These are phyloP conservation scores for Gadopsis bispinosus DNA, from an alignment of 2,797 vertebrate species.

Conservation along the genomic window DNA sequence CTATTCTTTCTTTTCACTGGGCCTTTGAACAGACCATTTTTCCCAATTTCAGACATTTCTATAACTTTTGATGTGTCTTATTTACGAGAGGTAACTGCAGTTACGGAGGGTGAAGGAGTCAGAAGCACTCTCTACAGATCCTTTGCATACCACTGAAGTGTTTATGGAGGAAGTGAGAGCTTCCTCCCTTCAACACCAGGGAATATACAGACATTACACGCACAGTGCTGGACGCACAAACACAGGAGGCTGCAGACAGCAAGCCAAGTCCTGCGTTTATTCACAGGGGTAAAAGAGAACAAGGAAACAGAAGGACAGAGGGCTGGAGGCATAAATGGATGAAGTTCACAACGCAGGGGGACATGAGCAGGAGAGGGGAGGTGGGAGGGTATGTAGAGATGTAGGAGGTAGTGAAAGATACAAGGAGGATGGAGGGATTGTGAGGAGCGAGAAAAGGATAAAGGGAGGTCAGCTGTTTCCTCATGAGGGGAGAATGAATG, in stretches of 20 bases:
- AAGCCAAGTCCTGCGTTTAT: constrained; percentile 24
- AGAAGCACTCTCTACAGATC: constrained; percentile 19
- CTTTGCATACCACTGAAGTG: constrained; percentile 62
- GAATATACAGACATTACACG: constrained; percentile 31
- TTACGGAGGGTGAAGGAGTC: constrained; percentile 26
- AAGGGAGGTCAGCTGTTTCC: constrained; percentile 49
- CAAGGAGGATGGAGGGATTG: constrained; percentile 31
- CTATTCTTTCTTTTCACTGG: background rate
- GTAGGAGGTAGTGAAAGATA: constrained; percentile 33
- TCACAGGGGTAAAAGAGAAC: constrained; percentile 29
- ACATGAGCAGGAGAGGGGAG: background rate
- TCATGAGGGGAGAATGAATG: constrained; percentile 57
- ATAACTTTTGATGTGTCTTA: constrained; percentile 16
- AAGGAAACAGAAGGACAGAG: constrained; percentile 40
- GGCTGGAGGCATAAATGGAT: constrained; percentile 33
- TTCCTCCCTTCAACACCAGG: constrained; percentile 58
- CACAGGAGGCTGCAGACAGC: constrained; percentile 22
- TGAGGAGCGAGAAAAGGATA: constrained; percentile 31
- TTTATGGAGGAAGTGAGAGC: constrained; percentile 66
- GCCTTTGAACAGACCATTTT: background rate
- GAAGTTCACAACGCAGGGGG: constrained; percentile 18
- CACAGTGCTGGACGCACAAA: constrained; percentile 42
- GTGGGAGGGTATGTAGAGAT: constrained; percentile 8
- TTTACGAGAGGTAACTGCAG: constrained; percentile 37
- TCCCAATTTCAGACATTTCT: constrained; percentile 10